Base-by-base conservation (phyloP, 2,797 vertebrate species). In the Phataginus tricuspis region DNA sequence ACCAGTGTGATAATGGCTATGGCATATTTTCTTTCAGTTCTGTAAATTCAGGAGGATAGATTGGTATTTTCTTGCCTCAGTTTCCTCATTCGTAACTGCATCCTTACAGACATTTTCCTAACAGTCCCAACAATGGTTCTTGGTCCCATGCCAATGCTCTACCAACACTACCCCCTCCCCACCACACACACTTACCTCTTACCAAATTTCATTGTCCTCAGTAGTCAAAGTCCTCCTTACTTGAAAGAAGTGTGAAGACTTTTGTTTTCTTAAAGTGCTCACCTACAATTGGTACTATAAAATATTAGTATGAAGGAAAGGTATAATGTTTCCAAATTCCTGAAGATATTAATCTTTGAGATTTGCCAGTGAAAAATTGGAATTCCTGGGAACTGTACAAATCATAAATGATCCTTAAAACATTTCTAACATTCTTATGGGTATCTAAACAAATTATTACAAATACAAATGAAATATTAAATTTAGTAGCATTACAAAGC, bases 331-430 rank as follows among this genome's bases (percentile, higher is more conserved):
- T 91, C 19, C 37, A 85, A 59, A 88, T 95, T 95, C 4, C 31
- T 87, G 27, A 63, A 66, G 29, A 25, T 84, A 49, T 37, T 78
- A 75, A 57, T 75, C 16, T 91, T 63, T 69, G n/a, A 2, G 29
- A 39, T 72, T 86, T 90, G 27, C 37, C 19, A 64, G 37, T n/a
- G 25, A 63, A 21, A 31, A 78, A 71, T 7, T 86, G 14, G 57
- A 92, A 66, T 83, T 82, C 42, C 27, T 53, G 14, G 31, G 14
- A 57, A 64, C 61, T 72, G 63, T 53, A 29, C 27, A 69, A 86
- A 49, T 53, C 31, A 66, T 51, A 87, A 72, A 68, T 90, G 21
- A 69, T 61, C 86, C 39, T 92, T 88, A 88, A 74, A 95, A 75
- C 71, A 74, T 78, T 94, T 83, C 34, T 14, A 91, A 55, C 27